Evolutionary conservation across 2,888 invertebrate species (phyloP), one percentile per base, ranked within the genome.

Genomic region (Agonopterix subpropinquella): DNA sequence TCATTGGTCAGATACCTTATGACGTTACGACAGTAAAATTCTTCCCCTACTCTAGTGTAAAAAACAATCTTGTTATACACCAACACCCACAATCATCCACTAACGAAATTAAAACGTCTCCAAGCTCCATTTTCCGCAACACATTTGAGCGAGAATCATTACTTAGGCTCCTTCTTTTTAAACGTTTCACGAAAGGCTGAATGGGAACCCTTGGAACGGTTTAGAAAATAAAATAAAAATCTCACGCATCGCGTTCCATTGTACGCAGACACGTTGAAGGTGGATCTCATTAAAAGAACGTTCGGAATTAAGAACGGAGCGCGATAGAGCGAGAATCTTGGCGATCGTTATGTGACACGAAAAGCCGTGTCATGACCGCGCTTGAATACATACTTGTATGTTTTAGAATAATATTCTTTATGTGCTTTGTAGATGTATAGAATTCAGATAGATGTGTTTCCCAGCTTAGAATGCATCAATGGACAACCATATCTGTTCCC

Each of bases 111-210:
- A 74, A 75, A 75, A 65, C 56, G 45, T 51, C 52, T 53, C 51
- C 47, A 9, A 10, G 42, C 7, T 7, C 45, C 36, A 44, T 18
- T 15, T 44, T 41, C 55, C 55, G 57, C 61, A 64, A 11, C 11
- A 8, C n/a, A 42, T 64, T 63, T 67, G 56, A 59, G 49, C 69
- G 67, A 73, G 76, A 67, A 79, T 84, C 85, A 87, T 87, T 87
- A 86, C 86, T 87, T 85, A 85, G 74, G 77, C 73, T 74, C 64
- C 73, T 76, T 85, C 86, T 86, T 83, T 85, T 80, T 73, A 84
- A 84, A 77, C 75, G 77, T 58, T 69, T 28, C 28, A 28, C 28
- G 28, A 60, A 73, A 67, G 76, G 74, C 64, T 83, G 86, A 85
- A 85, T 83, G 68, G 69, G 72, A 69, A 72, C 81, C 73, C 81